phyloP scores from a whole-genome alignment of 2,888 invertebrate species.

The Allolobophora icterica region DNA sequence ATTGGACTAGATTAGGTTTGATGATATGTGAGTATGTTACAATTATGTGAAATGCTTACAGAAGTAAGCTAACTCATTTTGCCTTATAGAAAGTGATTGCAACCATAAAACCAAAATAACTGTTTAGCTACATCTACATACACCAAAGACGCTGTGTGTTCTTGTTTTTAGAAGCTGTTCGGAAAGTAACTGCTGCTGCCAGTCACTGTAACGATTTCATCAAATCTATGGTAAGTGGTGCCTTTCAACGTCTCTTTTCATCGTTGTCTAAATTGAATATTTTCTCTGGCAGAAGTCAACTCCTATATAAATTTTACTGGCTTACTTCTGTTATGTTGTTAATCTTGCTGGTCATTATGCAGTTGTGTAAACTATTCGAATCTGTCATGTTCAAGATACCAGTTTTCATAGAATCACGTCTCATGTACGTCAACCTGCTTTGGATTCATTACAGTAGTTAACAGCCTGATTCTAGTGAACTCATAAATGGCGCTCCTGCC shows the following conservation, averaged over 20 bases:
- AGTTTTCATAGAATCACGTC: too few relatives aligned
- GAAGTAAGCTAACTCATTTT: too few relatives aligned
- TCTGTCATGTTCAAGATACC: not conserved
- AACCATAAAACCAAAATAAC: too few relatives aligned
- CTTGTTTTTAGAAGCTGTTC: slow-evolving; percentile 1
- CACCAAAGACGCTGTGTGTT: not conserved
- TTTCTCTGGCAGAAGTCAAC: not conserved
- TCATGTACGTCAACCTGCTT: too few relatives aligned
- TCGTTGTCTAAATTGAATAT: not conserved
- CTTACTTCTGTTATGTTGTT: not conserved
- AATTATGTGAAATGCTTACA: too few relatives aligned
- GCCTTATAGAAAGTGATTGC: too few relatives aligned
- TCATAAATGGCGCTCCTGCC: too few relatives aligned
- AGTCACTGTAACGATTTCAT: slow-evolving; percentile 12
- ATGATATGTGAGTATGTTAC: not conserved
- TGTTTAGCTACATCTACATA: too few relatives aligned
- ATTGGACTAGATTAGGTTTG: too few relatives aligned
- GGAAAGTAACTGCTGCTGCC: slow-evolving; percentile 18
- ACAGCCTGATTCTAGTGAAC: too few relatives aligned
- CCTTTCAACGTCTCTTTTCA: not conserved
- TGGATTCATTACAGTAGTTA: too few relatives aligned
- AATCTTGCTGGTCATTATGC: not conserved
- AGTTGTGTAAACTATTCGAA: not conserved
- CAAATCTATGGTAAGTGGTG: not conserved
- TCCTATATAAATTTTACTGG: not conserved